Conservation (phyloP, 2,888 invertebrate species). For the Thymelicus acteon region DNA sequence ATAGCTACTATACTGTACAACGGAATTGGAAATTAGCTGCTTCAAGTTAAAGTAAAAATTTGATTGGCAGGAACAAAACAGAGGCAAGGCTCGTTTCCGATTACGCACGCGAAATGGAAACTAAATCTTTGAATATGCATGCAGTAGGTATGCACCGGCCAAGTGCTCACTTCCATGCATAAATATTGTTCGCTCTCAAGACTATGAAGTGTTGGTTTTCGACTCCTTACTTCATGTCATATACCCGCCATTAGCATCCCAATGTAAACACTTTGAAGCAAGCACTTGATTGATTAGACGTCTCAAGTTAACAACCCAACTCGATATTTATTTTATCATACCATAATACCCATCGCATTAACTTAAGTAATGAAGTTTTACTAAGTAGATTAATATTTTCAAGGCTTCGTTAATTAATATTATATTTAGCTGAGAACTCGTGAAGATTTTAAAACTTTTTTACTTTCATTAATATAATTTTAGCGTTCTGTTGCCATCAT, state of each 20-base stretch:
- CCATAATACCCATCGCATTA: background rate
- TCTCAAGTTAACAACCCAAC: conserved; percentile 21
- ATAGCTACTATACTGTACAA: conserved; percentile 43
- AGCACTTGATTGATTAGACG: conserved; percentile 48
- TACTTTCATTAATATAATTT: conserved; percentile 18
- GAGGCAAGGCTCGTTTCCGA: conserved; percentile 71
- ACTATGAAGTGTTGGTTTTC: conserved; percentile 35
- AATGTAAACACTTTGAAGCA: conserved; percentile 49
- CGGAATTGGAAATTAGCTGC: conserved; percentile 49
- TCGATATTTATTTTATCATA: conserved; percentile 4
- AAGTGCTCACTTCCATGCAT: conserved; percentile 56
- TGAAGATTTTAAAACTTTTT: background rate
- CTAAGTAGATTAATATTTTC: background rate
- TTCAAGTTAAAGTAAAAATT: conserved; percentile 57
- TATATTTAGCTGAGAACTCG: background rate
- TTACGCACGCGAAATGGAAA: conserved; percentile 80
- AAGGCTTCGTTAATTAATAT: background rate
- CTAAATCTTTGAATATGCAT: conserved; percentile 80
- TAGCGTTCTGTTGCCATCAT: no score
- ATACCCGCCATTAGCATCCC: conserved; percentile 56
- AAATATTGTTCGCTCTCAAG: conserved; percentile 48
- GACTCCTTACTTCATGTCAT: conserved; percentile 37
- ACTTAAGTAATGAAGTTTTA: conserved; percentile 10
- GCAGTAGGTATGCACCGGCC: conserved; percentile 53
- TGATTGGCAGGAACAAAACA: conserved; percentile 50